Base-by-base conservation (phyloP, 1,140 invertebrate species). In the Megathymus violae region DNA sequence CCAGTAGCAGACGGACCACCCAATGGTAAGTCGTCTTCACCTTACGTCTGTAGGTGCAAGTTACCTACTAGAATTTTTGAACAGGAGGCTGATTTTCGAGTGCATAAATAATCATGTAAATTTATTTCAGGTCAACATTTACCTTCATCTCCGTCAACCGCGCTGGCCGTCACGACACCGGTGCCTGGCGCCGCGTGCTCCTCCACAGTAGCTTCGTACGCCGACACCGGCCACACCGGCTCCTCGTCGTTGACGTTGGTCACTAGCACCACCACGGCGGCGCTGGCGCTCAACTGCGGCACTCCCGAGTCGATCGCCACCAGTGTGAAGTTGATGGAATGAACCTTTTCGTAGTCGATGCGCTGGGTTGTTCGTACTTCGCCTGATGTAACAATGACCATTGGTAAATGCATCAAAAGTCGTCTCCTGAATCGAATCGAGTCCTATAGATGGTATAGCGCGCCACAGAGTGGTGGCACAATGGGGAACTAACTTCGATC, bases 211-310 rank as follows among this genome's bases (percentile, higher is more conserved):
- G 94, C 94, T 22, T 94, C 93, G 80, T 98, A 98, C 4, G 91
- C 86, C 5, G 89, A 71, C 78, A 94, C 88, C 48, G 93, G 84
- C 77, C 98, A 98, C 34, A 94, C 91, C 0, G 97, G 97, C 82
- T 95, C 94, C 73, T 97, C 96, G 77, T 98, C 97, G 74, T 98
- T 98, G 0, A 97, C 93, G 78, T 98, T 98, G 14, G 95, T 92
- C 9, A 98, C 93, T 34, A 95, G 94, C 0, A 98, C 95, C 4
- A 91, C 93, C 2, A 99, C 94, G 10, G 93, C 92, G 0, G 96
- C 96, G 0, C 94, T 93, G 0, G 96, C 93, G 4, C 94, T 95
- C 40, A 96, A 89, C 71, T 96, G 95, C 1, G 97, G 97, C 0
- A 97, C 93, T 7, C 97, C 97, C 0, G 95, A 94, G 88, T 98